phyloP scores from a whole-genome alignment of 2,888 invertebrate species.

The Branchipolynoe longqiensis region DNA sequence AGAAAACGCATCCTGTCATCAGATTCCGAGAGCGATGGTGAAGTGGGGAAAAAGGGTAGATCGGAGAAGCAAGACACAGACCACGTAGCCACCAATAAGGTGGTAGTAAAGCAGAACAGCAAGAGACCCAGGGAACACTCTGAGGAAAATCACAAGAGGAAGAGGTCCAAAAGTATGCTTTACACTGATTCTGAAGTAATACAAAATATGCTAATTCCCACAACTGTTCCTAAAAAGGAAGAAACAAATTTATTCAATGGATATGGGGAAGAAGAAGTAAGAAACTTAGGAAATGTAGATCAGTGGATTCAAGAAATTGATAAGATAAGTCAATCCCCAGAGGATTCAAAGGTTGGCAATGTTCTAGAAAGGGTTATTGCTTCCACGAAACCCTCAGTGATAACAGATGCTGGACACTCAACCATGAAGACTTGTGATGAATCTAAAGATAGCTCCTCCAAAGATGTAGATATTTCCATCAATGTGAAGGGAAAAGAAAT shows the following conservation, averaged over 20 bases:
- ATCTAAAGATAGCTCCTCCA: no score
- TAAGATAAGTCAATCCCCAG: not conserved
- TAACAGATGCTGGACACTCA: not conserved
- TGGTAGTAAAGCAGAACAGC: no score
- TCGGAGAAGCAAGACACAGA: not conserved
- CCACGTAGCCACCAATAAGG: no score
- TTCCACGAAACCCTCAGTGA: not conserved
- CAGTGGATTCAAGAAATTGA: conserved; percentile 5
- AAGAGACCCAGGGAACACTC: no score
- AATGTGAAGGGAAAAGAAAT: no score
- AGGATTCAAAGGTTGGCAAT: not conserved
- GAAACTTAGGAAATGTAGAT: not conserved
- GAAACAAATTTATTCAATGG: not conserved
- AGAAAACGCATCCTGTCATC: not conserved
- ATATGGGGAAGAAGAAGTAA: not conserved
- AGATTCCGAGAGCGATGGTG: not conserved
- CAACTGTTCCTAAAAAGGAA: not conserved
- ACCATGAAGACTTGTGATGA: no score
- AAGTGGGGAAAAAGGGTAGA: not conserved
- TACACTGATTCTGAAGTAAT: conserved; percentile 25
- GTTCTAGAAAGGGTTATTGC: not conserved
- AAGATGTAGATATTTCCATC: no score
- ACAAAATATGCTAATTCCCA: not conserved
- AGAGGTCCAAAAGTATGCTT: not conserved
- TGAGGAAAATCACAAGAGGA: not conserved